Evolutionary conservation across 2,888 invertebrate genomes (phyloP).

Genomic region (Sphaerophoria rueppellii): DNA sequence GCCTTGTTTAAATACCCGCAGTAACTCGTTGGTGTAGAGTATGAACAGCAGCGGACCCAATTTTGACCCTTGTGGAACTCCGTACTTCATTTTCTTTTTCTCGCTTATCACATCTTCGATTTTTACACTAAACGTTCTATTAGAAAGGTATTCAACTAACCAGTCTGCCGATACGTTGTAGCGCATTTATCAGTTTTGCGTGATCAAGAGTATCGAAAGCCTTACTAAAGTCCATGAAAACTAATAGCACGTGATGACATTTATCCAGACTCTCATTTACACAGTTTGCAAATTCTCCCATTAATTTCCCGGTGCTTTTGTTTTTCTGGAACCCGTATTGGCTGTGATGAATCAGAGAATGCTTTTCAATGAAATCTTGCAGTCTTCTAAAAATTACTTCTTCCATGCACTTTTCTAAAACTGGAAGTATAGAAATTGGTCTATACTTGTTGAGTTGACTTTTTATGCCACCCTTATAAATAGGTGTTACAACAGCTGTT

Average conservation of each 20-base stretch:
- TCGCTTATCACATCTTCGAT: no score
- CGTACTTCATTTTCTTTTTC: no score
- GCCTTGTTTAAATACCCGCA: no score
- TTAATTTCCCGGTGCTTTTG: neutral
- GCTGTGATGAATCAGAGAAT: neutral
- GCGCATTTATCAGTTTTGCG: neutral
- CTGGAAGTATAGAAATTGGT: neutral
- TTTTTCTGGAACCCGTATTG: constrained; percentile 3
- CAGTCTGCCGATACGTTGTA: neutral
- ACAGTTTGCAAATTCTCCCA: neutral
- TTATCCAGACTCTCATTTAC: neutral
- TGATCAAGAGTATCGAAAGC: constrained; percentile 10
- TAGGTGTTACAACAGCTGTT: neutral
- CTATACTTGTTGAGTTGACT: neutral
- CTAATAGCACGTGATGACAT: constrained; percentile 14
- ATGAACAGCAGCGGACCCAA: neutral
- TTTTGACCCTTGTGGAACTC: neutral
- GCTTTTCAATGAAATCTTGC: neutral
- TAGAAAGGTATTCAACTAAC: neutral
- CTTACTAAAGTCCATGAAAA: constrained; percentile 34
- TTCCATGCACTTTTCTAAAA: neutral
- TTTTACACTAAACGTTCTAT: no score
- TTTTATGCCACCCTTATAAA: neutral
- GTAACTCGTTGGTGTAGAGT: constrained; percentile 2
- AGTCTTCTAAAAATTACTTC: neutral